Conservation (phyloP, 2,113 vertebrate species). For the Mormyrus lacerda region DNA sequence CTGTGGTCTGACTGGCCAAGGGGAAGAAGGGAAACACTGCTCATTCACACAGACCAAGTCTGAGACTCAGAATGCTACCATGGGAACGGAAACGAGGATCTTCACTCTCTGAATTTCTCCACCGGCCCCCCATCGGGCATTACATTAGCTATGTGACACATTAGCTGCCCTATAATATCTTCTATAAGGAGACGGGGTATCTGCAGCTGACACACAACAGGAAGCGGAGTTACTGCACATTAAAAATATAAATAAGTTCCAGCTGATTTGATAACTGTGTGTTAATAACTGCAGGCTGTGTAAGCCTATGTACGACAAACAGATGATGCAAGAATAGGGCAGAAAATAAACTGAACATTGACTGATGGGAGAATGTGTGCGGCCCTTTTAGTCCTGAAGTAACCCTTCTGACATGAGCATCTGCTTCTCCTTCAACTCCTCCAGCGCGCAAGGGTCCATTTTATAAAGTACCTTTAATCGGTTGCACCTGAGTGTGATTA, state of each 20-base stretch:
- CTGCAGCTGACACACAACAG: neutral
- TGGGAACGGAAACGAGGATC: neutral
- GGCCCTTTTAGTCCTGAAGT: neutral
- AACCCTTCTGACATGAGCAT: neutral
- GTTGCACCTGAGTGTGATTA: neutral
- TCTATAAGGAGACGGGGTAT: neutral
- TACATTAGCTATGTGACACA: neutral
- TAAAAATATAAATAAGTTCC: neutral
- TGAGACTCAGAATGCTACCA: neutral
- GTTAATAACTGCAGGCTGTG: neutral
- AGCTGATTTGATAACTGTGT: neutral
- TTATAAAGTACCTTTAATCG: constrained; percentile 5
- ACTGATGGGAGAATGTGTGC: neutral
- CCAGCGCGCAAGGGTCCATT: neutral
- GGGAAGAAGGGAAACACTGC: neutral
- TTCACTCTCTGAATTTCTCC: neutral
- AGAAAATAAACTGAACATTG: neutral
- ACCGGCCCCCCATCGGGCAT: neutral
- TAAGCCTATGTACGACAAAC: neutral
- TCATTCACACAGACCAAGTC: neutral
- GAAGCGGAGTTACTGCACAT: neutral
- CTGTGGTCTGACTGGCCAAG: neutral
- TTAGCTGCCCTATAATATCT: neutral
- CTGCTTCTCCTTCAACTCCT: neutral
- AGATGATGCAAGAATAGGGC: neutral